Percentiles rank a stretch among this genome's conserved stretches.
Evolutionary conservation across 2,888 invertebrate genomes (phyloP).

Genomic region (Taphrorychus bicolor): DNA sequence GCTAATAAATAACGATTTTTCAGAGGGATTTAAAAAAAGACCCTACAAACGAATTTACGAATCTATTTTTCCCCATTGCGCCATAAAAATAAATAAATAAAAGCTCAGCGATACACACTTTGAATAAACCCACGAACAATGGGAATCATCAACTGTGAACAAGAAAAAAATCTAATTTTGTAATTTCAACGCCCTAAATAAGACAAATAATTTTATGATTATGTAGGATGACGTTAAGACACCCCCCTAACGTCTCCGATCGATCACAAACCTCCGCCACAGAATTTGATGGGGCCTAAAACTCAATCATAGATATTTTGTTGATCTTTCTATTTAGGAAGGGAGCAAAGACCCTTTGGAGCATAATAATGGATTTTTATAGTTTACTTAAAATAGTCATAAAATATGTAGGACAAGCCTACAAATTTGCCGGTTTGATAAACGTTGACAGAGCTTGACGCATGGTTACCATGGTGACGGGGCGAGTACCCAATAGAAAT

Average conservation of each 20-base stretch:
- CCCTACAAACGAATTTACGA: neutral
- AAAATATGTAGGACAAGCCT: too few relatives aligned
- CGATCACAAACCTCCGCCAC: neutral
- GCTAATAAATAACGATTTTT: neutral
- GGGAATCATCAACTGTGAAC: neutral
- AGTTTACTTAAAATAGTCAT: too few relatives aligned
- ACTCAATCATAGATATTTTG: slow-evolving; percentile 34
- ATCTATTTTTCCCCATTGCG: neutral
- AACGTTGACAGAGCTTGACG: too few relatives aligned
- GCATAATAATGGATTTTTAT: too few relatives aligned
- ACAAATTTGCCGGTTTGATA: too few relatives aligned
- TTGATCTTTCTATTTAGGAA: slow-evolving; percentile 28
- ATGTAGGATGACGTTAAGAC: neutral
- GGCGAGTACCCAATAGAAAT: too few relatives aligned
- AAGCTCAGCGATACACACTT: neutral
- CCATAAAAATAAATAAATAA: neutral
- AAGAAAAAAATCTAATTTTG: neutral
- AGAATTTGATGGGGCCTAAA: slow-evolving; percentile 15
- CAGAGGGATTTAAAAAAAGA: neutral
- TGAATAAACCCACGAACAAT: neutral
- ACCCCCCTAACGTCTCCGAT: neutral
- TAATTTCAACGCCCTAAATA: neutral
- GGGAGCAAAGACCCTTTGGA: too few relatives aligned
- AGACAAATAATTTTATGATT: too few relatives aligned
- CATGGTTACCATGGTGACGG: too few relatives aligned